phyloP scores from a whole-genome alignment of 2,113 vertebrate genomes.

The Centropus bengalensis region DNA sequence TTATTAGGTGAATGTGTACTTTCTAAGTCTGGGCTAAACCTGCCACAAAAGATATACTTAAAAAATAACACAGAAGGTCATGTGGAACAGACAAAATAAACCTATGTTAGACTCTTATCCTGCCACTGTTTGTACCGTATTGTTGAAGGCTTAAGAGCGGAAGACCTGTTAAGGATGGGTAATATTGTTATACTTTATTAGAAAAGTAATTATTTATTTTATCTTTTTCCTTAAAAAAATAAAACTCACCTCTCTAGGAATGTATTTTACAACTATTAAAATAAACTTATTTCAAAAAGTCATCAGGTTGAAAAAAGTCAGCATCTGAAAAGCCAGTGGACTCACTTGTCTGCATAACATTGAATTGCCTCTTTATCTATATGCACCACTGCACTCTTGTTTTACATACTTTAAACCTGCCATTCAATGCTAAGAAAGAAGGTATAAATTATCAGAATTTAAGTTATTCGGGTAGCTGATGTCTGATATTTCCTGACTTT shows the following conservation, averaged over 20 bases:
- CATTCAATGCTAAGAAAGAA: not conserved
- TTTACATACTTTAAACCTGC: not conserved
- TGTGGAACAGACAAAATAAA: not conserved
- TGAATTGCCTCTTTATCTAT: not conserved
- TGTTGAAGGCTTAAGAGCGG: not conserved
- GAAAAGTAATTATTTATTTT: not conserved
- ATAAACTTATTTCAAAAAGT: not conserved
- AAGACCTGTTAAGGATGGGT: not conserved
- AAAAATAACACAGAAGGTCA: not conserved
- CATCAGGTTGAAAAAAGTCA: not conserved
- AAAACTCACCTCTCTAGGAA: not conserved
- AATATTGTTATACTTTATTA: not conserved
- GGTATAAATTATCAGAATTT: not conserved
- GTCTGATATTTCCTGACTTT: not conserved
- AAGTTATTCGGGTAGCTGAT: not conserved
- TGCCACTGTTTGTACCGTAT: not conserved
- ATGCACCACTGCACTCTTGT: not conserved
- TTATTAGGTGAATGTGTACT: not conserved
- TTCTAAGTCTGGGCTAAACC: not conserved
- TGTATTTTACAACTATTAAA: not conserved
- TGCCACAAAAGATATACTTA: not conserved
- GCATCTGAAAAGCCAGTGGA: not conserved
- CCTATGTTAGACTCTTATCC: not conserved
- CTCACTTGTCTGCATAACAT: not conserved
- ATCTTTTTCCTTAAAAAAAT: not conserved